These are phyloP conservation scores for Dynastes hyllus DNA, from an alignment of 2,888 invertebrate genomes.

Conservation along the genomic window DNA sequence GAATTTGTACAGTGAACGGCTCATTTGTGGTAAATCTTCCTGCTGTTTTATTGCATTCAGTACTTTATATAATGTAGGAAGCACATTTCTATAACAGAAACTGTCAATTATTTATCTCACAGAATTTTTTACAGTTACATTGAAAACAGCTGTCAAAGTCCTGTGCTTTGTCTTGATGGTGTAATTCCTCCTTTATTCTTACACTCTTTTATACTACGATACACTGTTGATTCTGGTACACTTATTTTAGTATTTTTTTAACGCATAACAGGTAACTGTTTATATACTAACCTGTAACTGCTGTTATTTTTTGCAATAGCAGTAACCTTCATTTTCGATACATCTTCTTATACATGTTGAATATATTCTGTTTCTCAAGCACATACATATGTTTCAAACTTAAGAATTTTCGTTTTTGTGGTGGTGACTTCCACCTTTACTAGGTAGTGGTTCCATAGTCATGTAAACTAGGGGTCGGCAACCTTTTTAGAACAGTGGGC, in stretches of 20 bases:
- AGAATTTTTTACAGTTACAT: neutral
- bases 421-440: no score
- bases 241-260: neutral
- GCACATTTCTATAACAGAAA: neutral
- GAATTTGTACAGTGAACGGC: neutral
- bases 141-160: neutral
- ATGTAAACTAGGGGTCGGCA: no score
- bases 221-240: neutral
- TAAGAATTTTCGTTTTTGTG: no score
- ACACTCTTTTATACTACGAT: neutral
- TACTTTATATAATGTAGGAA: neutral
- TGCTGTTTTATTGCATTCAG: neutral
- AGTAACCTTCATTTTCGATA: no score
- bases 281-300: no score
- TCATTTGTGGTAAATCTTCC: neutral
- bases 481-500: no score
- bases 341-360: no score
- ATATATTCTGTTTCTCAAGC: no score
- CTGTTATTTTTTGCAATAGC: no score
- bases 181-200: neutral
- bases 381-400: no score
- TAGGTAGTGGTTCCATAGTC: no score
- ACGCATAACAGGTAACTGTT: no score
- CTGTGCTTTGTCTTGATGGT: neutral
- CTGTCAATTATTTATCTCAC: neutral